Base-by-base conservation (phyloP, 2,797 vertebrate species). In the Acomys russatus region DNA sequence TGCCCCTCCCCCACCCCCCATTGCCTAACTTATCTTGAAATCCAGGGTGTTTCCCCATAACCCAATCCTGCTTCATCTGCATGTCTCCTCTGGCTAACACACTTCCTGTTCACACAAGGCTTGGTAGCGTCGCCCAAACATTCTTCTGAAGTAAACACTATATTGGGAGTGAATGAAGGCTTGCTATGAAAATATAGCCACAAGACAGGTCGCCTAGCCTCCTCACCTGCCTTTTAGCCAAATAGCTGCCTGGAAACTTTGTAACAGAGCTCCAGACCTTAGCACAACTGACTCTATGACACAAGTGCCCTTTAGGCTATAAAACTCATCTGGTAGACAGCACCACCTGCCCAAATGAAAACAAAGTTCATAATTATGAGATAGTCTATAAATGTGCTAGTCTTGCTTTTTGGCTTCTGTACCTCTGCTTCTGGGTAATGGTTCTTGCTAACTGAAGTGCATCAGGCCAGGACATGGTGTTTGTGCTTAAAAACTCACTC, bases 21-120 rank as follows among this genome's bases (percentile, higher is more conserved):
- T 51, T 96, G 88, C 90, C 66, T 73, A 30, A 30, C 38, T 17
- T 61, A 30, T 70, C n/a, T 95, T 51, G 68, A 94, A 38, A 73
- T 44, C 64, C 80, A 74, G 68, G n/a, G 33, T 84, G 63, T 89
- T 90, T 49, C 49, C 49, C 61, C 82, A 28, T 59, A 63, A 70
- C 89, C 88, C 83, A 66, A 71, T 6, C 22, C 38, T 22, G 54
- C 6, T 49, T 68, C 88, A 15, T 82, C 38, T 59, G 28, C 73
- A 33, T n/a, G 28, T 11, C 68, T 28, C 23, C 56, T 88, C 88
- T 56, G n/a, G 33, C 76, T 63, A 63, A 68, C 35, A 59, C 10
- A 33, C 18, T 66, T 15, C 44, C 18, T n/a, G 20, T 64, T 64
- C 59, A 49, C 59, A 68, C 51, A 71, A 54, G 84, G 14, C 9